Evolutionary conservation across 2,888 invertebrate species (phyloP).

Genomic region (Ctenicera cuprea): DNA sequence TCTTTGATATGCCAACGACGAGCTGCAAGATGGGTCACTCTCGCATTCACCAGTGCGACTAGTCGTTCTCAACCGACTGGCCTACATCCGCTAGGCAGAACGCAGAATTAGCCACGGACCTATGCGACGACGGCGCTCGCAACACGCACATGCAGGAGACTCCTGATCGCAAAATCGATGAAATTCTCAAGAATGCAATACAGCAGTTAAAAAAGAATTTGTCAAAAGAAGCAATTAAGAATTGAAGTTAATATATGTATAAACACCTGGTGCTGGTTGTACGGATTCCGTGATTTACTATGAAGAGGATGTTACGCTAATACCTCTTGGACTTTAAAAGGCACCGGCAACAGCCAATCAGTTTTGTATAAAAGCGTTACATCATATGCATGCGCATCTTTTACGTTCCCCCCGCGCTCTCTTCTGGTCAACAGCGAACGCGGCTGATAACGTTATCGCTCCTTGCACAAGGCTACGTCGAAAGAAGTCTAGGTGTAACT

Average conservation of each 20-base stretch:
- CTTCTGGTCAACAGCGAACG: slow-evolving; percentile 45
- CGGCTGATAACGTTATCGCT: slow-evolving; percentile 52
- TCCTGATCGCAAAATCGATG: slow-evolving; percentile 40
- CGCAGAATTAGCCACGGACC: slow-evolving; percentile 48
- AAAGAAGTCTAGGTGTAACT: slow-evolving; percentile 44
- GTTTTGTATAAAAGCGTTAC: slow-evolving; percentile 33
- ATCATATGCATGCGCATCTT: slow-evolving; percentile 47
- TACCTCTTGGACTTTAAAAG: no score
- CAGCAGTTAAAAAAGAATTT: background rate
- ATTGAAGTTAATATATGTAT: no score
- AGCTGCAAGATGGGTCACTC: slow-evolving; percentile 41
- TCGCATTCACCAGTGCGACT: slow-evolving; percentile 25
- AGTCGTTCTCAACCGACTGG: slow-evolving; percentile 40
- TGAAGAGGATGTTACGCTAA: no score
- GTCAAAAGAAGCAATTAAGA: no score
- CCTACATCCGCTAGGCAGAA: slow-evolving; percentile 50
- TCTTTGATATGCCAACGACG: slow-evolving; percentile 23
- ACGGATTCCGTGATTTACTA: no score
- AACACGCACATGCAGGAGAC: slow-evolving; percentile 45
- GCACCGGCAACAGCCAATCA: background rate
- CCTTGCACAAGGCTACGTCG: slow-evolving; percentile 45
- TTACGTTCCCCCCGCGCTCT: slow-evolving; percentile 39
- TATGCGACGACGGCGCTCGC: slow-evolving; percentile 44
- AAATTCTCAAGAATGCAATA: slow-evolving; percentile 23
- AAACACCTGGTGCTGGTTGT: no score